These are phyloP conservation scores for Eunapius fragilis DNA, from an alignment of 37 sponge, comb jelly and placozoan species.

Conservation along the genomic window DNA sequence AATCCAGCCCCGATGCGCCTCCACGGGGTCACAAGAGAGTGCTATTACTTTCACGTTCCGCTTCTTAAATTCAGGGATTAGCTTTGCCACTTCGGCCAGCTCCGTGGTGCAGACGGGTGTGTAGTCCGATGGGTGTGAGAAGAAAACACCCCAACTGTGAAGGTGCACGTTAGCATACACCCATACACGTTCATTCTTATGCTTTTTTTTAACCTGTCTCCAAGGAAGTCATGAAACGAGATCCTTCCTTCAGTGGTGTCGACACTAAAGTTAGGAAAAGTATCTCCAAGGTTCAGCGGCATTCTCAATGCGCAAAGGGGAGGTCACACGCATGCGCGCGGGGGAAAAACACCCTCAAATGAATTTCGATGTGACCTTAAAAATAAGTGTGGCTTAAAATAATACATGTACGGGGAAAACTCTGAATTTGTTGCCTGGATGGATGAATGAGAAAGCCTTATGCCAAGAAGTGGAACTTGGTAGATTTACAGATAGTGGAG, in stretches of 20 bases:
- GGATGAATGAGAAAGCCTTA: too few species aligned
- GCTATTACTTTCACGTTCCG: slow-evolving; percentile 91
- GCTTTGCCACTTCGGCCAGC: slow-evolving; percentile 71
- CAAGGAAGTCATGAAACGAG: slow-evolving; percentile 76
- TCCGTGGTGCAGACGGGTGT: slow-evolving; percentile 99
- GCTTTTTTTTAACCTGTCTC: slow-evolving; percentile 60
- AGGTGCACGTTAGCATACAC: too few species aligned
- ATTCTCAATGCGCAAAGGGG: slow-evolving; percentile 2
- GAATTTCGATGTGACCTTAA: too few species aligned
- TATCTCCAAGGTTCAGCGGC: slow-evolving; percentile 88
- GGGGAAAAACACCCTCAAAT: too few species aligned
- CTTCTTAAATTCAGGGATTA: slow-evolving; percentile 88
- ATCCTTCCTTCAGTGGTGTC: slow-evolving; percentile 81
- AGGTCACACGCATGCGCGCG: neutral
- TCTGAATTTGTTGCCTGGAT: too few species aligned
- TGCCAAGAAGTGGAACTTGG: too few species aligned
- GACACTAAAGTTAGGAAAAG: slow-evolving; percentile 76
- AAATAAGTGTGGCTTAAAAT: too few species aligned
- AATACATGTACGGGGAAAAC: too few species aligned
- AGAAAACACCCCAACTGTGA: slow-evolving; percentile 90
- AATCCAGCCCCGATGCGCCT: slow-evolving; percentile 84
- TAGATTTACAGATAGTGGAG: too few species aligned
- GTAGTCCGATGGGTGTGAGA: slow-evolving; percentile 97
- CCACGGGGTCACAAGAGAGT: slow-evolving; percentile 85
- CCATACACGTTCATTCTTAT: neutral